Evolutionary conservation across 1,140 invertebrate species (phyloP).

Genomic region (Drosophila guanche): DNA sequence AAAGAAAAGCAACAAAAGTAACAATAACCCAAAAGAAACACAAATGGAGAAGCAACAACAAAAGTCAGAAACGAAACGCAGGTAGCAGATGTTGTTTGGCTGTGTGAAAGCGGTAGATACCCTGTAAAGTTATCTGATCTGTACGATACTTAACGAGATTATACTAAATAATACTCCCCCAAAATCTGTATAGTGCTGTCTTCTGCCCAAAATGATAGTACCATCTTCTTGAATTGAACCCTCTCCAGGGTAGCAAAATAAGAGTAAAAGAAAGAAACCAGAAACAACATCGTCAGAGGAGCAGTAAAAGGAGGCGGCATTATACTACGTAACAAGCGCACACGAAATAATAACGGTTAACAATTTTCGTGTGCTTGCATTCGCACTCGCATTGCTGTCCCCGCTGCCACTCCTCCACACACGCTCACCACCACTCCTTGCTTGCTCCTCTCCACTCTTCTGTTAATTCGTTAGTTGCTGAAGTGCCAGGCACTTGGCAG

Average conservation of each 20-base stretch:
- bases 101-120: too few relatives aligned
- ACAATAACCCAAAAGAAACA: too few relatives aligned
- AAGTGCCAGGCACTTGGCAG: constrained; percentile 68
- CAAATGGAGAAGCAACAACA: constrained; percentile 16
- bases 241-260: too few relatives aligned
- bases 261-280: constrained; percentile 18
- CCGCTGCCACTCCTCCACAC: constrained; percentile 21
- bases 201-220: too few relatives aligned
- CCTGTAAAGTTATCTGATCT: too few relatives aligned
- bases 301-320: neutral
- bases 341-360: constrained; percentile 47
- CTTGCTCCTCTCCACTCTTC: constrained; percentile 11
- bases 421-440: constrained; percentile 4
- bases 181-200: too few relatives aligned
- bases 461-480: constrained; percentile 62
- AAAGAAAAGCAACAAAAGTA: constrained; percentile 20
- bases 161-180: too few relatives aligned
- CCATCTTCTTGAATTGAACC: too few relatives aligned
- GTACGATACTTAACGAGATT: neutral
- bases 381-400: constrained; percentile 9
- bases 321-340: constrained; percentile 44
- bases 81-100: neutral
- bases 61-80: constrained; percentile 1
- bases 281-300: constrained; percentile 6
- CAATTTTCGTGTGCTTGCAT: constrained; percentile 47